Conservation (phyloP, 2,888 invertebrate species). For the Lordiphosa fenestrarum region DNA sequence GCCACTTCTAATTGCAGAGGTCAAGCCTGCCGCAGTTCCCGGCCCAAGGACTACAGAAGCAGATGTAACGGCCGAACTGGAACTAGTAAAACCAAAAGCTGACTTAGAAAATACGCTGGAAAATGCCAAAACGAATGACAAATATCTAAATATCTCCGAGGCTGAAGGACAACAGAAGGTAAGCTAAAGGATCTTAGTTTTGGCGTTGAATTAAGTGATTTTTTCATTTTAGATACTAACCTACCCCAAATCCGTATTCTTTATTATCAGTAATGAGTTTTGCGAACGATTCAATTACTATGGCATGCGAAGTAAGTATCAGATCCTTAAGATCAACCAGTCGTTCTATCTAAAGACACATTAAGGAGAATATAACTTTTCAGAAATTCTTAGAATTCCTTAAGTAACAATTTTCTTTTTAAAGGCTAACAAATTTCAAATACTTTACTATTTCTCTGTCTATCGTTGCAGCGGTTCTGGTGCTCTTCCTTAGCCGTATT, state of each 20-base stretch:
- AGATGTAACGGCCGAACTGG: too few species aligned
- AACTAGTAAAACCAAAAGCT: too few species aligned
- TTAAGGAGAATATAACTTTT: too few species aligned
- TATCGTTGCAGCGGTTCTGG: conserved; percentile 84
- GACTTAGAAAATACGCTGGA: background rate
- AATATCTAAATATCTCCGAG: conserved; percentile 52
- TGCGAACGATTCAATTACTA: conserved; percentile 97
- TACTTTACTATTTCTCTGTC: too few species aligned
- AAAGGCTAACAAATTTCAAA: too few species aligned
- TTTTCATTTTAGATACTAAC: conserved; percentile 70
- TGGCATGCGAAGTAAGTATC: conserved; percentile 92
- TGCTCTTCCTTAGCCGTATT: conserved; percentile 86
- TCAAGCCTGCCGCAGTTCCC: conserved; percentile 33
- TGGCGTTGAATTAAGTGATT: too few species aligned
- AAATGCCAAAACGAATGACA: conserved; percentile 21
- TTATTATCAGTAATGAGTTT: conserved; percentile 96
- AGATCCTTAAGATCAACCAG: too few species aligned
- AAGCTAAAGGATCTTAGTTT: background rate
- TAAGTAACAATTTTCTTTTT: too few species aligned
- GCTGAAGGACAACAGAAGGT: conserved; percentile 77
- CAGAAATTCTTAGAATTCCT: too few species aligned
- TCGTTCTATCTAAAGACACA: too few species aligned
- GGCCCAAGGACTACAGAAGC: background rate
- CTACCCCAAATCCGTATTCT: conserved; percentile 89
- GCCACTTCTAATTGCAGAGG: conserved; percentile 35